Percentiles rank a stretch among this genome's conserved stretches.
These are phyloP conservation scores for Callocephalon fimbriatum DNA, from an alignment of 2,113 vertebrate genomes.

Conservation along the genomic window DNA sequence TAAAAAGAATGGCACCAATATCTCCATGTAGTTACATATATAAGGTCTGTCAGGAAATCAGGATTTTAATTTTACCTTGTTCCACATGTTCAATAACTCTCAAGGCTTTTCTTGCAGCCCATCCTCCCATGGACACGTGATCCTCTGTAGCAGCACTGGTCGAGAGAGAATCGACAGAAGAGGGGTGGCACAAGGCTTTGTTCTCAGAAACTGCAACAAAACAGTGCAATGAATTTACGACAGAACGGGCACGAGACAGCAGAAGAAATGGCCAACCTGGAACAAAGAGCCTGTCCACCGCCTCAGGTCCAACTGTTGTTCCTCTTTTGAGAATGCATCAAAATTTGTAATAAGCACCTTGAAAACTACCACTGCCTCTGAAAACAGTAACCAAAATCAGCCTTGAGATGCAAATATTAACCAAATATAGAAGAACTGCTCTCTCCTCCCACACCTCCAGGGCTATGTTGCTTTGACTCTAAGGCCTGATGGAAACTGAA, in stretches of 20 bases:
- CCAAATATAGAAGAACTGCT: neutral
- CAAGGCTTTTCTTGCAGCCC: constrained; percentile 96
- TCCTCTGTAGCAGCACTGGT: constrained; percentile 98
- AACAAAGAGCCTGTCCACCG: neutral
- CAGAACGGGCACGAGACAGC: neutral
- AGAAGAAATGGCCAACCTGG: neutral
- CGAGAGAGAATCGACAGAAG: constrained; percentile 96
- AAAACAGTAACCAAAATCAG: neutral
- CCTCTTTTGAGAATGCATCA: rapidly evolving
- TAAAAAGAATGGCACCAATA: neutral
- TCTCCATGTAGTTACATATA: neutral
- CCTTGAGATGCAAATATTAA: neutral
- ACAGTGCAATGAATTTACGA: neutral
- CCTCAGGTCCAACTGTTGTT: neutral
- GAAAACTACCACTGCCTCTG: neutral
- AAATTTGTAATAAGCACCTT: neutral
- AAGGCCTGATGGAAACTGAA: neutral
- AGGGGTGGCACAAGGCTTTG: constrained; percentile 95
- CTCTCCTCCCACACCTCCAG: neutral
- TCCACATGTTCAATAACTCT: constrained; percentile 95
- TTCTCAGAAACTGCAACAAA: constrained; percentile 93
- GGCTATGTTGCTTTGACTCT: neutral
- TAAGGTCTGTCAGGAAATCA: neutral
- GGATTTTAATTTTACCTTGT: constrained; percentile 82
- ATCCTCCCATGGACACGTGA: constrained; percentile 98